Evolutionary conservation across 2,888 invertebrate genomes (phyloP).

Genomic region (Nemurella pictetii): DNA sequence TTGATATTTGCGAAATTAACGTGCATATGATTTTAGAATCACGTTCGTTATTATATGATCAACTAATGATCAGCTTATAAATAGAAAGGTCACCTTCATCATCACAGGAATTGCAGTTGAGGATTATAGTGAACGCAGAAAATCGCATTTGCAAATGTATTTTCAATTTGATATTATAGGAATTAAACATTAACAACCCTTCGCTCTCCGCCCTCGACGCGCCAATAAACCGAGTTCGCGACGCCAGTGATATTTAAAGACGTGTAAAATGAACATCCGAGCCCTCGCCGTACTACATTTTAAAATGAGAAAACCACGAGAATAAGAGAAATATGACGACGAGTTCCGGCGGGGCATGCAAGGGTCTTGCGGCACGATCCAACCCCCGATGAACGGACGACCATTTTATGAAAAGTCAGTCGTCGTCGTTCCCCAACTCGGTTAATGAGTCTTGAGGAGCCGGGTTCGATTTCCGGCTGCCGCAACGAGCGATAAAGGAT

Average conservation of each 20-base stretch:
- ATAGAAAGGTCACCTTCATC: too few species aligned
- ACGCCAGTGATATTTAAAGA: not conserved
- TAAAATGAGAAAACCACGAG: not conserved
- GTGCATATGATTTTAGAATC: too few species aligned
- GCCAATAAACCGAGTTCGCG: too few species aligned
- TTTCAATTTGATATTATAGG: too few species aligned
- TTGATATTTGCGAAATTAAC: too few species aligned
- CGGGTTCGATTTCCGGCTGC: slow-evolving; percentile 29
- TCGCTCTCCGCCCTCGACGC: too few species aligned
- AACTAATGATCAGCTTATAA: too few species aligned
- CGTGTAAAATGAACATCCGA: not conserved
- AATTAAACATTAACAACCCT: too few species aligned
- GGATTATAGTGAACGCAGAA: too few species aligned
- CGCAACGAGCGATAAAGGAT: slow-evolving; percentile 30
- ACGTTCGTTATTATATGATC: too few species aligned
- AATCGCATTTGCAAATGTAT: too few species aligned
- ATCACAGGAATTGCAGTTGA: too few species aligned
- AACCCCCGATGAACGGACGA: not conserved
- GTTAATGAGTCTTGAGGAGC: slow-evolving; percentile 29
- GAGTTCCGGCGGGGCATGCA: not conserved
- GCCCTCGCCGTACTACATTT: not conserved
- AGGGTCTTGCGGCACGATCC: not conserved
- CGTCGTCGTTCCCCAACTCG: slow-evolving; percentile 15
- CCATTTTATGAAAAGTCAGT: slow-evolving; percentile 16
- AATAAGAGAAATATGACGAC: not conserved